phyloP scores from a whole-genome alignment of 2,888 invertebrate genomes.

The Salpingus planirostris region DNA sequence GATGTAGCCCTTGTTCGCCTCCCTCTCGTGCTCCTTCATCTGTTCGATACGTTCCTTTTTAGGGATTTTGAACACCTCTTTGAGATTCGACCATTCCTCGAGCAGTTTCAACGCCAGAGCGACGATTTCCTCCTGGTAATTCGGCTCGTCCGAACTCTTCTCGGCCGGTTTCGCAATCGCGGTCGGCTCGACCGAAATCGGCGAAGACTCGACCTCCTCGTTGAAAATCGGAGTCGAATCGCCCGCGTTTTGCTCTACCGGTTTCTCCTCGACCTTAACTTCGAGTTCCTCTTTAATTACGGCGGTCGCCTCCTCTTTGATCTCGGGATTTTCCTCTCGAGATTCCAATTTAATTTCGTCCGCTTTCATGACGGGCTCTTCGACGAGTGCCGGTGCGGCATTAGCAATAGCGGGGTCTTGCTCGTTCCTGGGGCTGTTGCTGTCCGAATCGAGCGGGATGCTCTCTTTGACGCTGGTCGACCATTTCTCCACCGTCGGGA shows the following conservation, averaged over 20 bases:
- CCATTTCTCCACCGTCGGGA: conserved; percentile 80
- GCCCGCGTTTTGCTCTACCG: too few species aligned
- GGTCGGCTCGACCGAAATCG: conserved; percentile 14
- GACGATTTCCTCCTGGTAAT: conserved; percentile 45
- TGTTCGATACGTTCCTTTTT: conserved; percentile 90
- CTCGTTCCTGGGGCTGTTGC: conserved; percentile 33
- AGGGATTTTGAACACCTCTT: conserved; percentile 82
- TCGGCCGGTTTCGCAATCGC: conserved; percentile 1
- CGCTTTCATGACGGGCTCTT: conserved; percentile 6
- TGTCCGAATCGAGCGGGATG: conserved; percentile 38
- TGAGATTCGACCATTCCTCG: conserved; percentile 64
- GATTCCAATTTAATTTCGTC: conserved; percentile 3
- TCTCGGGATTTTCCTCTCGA: conserved; percentile 7
- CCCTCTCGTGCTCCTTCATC: conserved; percentile 90
- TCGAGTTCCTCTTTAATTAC: conserved; percentile 4
- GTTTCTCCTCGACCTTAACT: conserved; percentile 12
- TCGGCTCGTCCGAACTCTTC: conserved; percentile 13
- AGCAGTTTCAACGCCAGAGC: conserved; percentile 56
- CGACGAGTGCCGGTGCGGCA: neutral
- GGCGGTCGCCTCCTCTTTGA: conserved; percentile 5
- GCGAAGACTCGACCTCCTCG: conserved; percentile 12
- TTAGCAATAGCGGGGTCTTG: neutral
- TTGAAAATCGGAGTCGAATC: too few species aligned
- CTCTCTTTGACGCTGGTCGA: conserved; percentile 42
- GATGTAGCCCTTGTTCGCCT: conserved; percentile 54